Conservation (phyloP, 2,113 vertebrate genomes). For the Anas platyrhynchos region DNA sequence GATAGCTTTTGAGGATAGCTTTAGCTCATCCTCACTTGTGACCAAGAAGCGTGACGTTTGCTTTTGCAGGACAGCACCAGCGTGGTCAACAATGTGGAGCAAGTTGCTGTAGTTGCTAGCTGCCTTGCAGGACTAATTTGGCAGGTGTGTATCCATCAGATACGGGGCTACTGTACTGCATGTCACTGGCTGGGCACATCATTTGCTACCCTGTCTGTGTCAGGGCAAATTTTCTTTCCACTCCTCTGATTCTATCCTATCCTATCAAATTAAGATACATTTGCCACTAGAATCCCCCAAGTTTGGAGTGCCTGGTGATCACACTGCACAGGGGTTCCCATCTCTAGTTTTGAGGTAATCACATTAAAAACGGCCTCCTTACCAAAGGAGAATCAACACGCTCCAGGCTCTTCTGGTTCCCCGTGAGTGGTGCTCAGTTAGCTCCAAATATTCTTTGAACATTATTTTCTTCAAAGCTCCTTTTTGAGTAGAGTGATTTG, state of each 20-base stretch:
- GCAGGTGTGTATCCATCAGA: accelerated
- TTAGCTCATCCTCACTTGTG: not conserved
- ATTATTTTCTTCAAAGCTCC: not conserved
- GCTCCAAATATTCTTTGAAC: not conserved
- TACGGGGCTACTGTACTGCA: not conserved
- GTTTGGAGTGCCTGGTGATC: not conserved
- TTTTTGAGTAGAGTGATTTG: not conserved
- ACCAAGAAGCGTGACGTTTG: accelerated
- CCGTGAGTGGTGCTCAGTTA: not conserved
- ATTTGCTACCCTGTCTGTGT: not conserved
- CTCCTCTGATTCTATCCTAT: too few relatives aligned
- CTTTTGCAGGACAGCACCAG: not conserved
- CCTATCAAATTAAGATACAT: not conserved
- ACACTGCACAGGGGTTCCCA: not conserved
- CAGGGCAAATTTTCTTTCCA: not conserved
- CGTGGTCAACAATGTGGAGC: not conserved
- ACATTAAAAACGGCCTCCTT: not conserved
- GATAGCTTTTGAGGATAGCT: not conserved
- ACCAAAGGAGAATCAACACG: not conserved
- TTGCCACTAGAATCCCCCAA: not conserved
- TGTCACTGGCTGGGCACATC: not conserved
- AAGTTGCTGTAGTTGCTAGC: too few relatives aligned
- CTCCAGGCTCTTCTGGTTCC: not conserved
- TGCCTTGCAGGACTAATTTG: accelerated
- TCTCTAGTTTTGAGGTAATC: not conserved